Percentiles rank a stretch among this genome's conserved stretches.
These are phyloP conservation scores for Ceramica pisi DNA, from an alignment of 2,888 invertebrate genomes.

Conservation along the genomic window DNA sequence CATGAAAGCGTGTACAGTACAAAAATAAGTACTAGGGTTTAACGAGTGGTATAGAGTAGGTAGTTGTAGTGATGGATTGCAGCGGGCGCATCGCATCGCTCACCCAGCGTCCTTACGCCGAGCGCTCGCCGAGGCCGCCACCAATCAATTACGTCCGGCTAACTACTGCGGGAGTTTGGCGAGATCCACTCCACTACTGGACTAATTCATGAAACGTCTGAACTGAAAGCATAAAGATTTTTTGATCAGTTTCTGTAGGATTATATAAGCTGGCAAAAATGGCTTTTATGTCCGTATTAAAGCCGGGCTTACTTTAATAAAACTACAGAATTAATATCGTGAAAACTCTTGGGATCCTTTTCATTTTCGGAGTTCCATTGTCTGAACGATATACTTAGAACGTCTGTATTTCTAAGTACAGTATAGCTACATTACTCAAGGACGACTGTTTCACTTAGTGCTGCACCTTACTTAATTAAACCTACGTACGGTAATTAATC, in stretches of 20 bases:
- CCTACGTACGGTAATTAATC: slow-evolving; percentile 56
- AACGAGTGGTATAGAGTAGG: slow-evolving; percentile 1
- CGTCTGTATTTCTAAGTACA: slow-evolving; percentile 16
- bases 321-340: slow-evolving; percentile 28
- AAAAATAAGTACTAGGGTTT: slow-evolving; percentile 3
- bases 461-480: slow-evolving; percentile 59
- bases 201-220: slow-evolving; percentile 9
- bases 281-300: slow-evolving; percentile 8
- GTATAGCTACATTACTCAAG: slow-evolving; percentile 40
- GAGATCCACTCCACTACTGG: slow-evolving; percentile 5
- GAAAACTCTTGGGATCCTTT: slow-evolving; percentile 9
- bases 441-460: slow-evolving; percentile 36
- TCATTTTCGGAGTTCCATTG: slow-evolving; percentile 17
- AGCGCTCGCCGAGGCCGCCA: not conserved
- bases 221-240: not conserved
- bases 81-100: slow-evolving; percentile 20
- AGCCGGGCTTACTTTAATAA: slow-evolving; percentile 16
- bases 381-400: slow-evolving; percentile 6
- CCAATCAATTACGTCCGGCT: slow-evolving; percentile 43
- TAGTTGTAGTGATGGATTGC: slow-evolving; percentile 29
- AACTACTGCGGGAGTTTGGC: slow-evolving; percentile 17
- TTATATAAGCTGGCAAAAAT: slow-evolving; percentile 11
- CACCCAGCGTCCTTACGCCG: slow-evolving; percentile 13
- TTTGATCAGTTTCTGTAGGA: slow-evolving; percentile 11
- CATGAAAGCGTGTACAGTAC: not conserved